These are phyloP conservation scores for Eupithecia tripunctaria DNA, from an alignment of 2,888 invertebrate genomes.

Conservation along the genomic window DNA sequence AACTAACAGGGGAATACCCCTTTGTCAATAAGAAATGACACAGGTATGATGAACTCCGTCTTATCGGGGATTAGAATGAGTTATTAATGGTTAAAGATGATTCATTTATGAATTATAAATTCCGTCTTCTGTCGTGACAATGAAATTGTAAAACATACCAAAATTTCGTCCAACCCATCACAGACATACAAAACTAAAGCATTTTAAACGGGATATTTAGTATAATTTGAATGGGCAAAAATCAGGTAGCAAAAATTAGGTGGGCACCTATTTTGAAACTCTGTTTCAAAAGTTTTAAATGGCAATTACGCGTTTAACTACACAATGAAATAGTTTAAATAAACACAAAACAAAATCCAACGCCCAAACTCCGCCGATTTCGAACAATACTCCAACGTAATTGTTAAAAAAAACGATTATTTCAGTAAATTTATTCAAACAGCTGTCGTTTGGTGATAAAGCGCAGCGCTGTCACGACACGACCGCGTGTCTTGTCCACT, in stretches of 20 bases:
- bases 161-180: neutral
- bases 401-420: slow-evolving; percentile 3
- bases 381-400: neutral
- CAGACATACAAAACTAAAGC: neutral
- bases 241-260: too few species aligned
- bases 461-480: neutral
- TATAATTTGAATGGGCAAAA: neutral
- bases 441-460: neutral
- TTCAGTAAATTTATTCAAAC: slow-evolving; percentile 12
- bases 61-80: neutral
- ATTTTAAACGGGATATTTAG: neutral
- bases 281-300: neutral
- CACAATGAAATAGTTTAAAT: neutral
- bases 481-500: neutral
- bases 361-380: neutral
- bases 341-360: neutral
- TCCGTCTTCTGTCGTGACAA: neutral
- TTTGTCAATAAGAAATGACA: neutral
- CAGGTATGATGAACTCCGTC: neutral
- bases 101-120: neutral
- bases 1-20: neutral
- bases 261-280: too few species aligned
- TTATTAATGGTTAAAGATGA: neutral
- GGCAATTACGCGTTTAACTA: neutral
- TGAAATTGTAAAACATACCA: neutral